Evolutionary conservation across 2,888 invertebrate genomes (phyloP).

Genomic region (Drosophila seclusa): DNA sequence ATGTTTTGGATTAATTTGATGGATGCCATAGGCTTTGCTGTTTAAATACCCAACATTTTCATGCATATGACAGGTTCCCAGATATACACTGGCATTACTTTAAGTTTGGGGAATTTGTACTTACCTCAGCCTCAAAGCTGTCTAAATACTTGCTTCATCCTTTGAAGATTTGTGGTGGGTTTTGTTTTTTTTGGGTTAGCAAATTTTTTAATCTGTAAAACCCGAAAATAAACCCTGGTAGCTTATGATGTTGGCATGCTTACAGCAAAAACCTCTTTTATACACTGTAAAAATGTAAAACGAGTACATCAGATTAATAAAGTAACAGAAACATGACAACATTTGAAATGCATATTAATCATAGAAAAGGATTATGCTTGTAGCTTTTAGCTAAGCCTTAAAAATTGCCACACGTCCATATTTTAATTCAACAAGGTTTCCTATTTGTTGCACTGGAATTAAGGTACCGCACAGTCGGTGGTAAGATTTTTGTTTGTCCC

Average conservation of each 20-base stretch:
- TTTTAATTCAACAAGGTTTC: background rate
- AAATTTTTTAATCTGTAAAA: conserved; percentile 3
- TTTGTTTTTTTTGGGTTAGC: background rate
- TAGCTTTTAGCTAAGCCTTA: background rate
- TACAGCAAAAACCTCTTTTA: background rate
- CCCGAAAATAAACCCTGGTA: conserved; percentile 13
- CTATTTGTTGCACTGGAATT: background rate
- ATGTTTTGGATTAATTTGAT: conserved; percentile 24
- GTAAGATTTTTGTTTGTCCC: background rate
- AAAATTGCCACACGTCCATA: background rate
- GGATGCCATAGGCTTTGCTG: conserved; percentile 8
- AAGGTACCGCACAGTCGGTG: background rate
- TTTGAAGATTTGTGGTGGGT: conserved; percentile 19
- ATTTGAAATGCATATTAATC: background rate
- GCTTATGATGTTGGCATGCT: conserved; percentile 18
- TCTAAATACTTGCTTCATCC: conserved; percentile 18
- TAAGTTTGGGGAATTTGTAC: background rate
- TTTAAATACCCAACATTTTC: background rate
- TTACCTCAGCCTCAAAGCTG: background rate
- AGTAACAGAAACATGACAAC: background rate
- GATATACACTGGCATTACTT: background rate
- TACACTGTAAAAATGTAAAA: background rate
- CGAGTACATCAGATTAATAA: background rate
- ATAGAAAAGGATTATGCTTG: background rate
- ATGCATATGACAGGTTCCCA: conserved; percentile 8